Evolutionary conservation across 1,140 invertebrate genomes (phyloP), one percentile per base, ranked within the genome.

Genomic region (Bombus sibiricus): DNA sequence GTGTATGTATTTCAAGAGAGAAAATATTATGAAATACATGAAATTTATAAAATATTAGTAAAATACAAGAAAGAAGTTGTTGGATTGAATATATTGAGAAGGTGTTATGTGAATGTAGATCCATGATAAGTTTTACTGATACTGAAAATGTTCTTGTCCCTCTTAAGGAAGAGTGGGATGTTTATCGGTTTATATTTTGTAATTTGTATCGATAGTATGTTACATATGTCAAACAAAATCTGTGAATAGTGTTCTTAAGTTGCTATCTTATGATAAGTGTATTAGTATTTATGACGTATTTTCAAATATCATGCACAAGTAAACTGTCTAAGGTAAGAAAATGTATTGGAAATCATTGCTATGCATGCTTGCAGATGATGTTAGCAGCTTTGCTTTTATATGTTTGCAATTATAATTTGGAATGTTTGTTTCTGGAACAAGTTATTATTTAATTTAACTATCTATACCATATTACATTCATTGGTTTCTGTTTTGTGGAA

Each of bases 141-240:
- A 94, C 93, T 94, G 93, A 93, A 94, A 94, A 94, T 93, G 91
- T 92, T 88, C 43, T 39, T n/a, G 3, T 22, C 47, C 47, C 47
- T 53, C 47, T 78, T 83, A 47, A 15, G 22, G 43, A 85, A 28
- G 4, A 64, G 41, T 53, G 25, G 25, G 62, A 47, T 77, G 34
- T 81, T 82, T 72, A 83, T 71, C 77, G n/a, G 25, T 73, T 75
- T 80, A 69, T 79, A 72, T 88, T 81, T 81, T 77, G 41, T 43
- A 34, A n/a, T 81, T 73, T 73, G 41, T 74, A 79, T 83, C n/a
- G 32, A 77, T 77, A 43, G 22, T 75, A 43, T 62, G 15, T 74
- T 57, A 77, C n/a, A 62, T 74, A 12, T 79, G 53, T 34, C 22
- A 25, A 47, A 59, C 13, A 28, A 86, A 34, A 59, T 41, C 1